phyloP scores from a whole-genome alignment of 2,113 vertebrate genomes.

The Accipiter cooperii region DNA sequence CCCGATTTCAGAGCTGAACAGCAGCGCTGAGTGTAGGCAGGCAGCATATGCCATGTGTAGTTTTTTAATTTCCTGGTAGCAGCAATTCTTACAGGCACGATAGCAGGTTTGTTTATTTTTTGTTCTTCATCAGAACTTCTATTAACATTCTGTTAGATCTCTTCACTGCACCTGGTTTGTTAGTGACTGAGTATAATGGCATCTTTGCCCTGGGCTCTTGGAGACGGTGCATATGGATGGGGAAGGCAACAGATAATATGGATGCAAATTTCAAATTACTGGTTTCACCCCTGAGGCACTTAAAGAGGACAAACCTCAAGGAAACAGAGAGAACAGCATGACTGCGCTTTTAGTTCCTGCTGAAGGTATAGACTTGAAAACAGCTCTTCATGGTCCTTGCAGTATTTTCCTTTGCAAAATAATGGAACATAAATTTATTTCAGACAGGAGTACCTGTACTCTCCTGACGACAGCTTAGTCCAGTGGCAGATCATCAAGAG shows the following conservation, averaged over 20 bases:
- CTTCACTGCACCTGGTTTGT: slow-evolving; percentile 49
- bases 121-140: slow-evolving; percentile 55
- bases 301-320: not conserved
- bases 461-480: not conserved
- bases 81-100: slow-evolving; percentile 48
- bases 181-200: slow-evolving; percentile 32
- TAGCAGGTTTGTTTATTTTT: slow-evolving; percentile 52
- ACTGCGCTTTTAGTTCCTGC: not conserved
- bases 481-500: not conserved
- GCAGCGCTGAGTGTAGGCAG: not conserved
- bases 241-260: slow-evolving; percentile 30
- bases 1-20: not conserved
- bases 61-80: slow-evolving; percentile 63
- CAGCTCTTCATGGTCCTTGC: not conserved
- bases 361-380: not conserved
- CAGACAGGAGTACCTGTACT: not conserved
- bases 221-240: not conserved
- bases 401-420: not conserved
- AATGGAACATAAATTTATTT: not conserved
- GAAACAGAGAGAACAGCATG: not conserved
- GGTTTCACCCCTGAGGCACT: not conserved
- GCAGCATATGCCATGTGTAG: not conserved
- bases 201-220: slow-evolving; percentile 49
- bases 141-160: slow-evolving; percentile 58
- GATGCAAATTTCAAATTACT: slow-evolving; percentile 40